Evolutionary conservation across 2,797 vertebrate species (phyloP).

Genomic region (Sebastes steindachneri): DNA sequence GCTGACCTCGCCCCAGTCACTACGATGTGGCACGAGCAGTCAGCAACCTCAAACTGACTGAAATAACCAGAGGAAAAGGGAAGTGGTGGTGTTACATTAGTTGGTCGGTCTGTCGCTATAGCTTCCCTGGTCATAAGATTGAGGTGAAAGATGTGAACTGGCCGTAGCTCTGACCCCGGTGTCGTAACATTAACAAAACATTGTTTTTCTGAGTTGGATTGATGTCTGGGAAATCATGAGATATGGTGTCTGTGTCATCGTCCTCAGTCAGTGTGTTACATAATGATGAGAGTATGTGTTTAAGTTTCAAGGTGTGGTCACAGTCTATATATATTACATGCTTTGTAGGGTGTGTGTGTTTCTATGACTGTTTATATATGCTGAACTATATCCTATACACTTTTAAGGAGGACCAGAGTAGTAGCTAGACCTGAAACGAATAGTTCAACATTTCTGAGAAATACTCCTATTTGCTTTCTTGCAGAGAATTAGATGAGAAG

Average conservation of each 20-base stretch:
- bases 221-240: not conserved
- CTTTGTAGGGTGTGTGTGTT: not conserved
- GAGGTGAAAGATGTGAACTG: conserved; percentile 21
- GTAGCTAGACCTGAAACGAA: not conserved
- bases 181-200: not conserved
- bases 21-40: conserved; percentile 35
- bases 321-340: not conserved
- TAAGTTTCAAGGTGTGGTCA: conserved; percentile 36
- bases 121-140: conserved; percentile 50
- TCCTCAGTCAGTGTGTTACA: not conserved
- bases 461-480: not conserved
- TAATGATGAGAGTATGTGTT: not conserved
- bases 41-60: conserved; percentile 47
- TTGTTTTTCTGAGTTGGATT: not conserved
- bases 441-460: not conserved
- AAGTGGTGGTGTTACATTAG: conserved; percentile 50
- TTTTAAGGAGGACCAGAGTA: not conserved
- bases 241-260: not conserved
- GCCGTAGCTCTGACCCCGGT: not conserved
- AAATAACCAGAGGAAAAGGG: conserved; percentile 62
- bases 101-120: not conserved
- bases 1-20: conserved; percentile 25
- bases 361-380: not conserved
- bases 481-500: not conserved
- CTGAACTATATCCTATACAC: not conserved